Evolutionary conservation across 2,888 invertebrate genomes (phyloP).

Genomic region (Pyrrhia umbra): DNA sequence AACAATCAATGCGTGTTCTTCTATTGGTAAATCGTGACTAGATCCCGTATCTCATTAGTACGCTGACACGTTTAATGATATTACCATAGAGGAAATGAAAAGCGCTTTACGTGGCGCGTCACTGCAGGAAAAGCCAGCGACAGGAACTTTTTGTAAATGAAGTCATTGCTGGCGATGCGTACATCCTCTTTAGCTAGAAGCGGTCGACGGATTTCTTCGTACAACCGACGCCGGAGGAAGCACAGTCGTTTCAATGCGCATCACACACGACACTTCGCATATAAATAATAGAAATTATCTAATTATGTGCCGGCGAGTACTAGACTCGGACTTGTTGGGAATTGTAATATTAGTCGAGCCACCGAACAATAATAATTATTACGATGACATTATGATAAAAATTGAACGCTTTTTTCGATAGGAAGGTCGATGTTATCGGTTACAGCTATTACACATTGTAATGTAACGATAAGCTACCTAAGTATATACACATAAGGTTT

Average conservation of each 20-base stretch:
- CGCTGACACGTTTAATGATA: slow-evolving; percentile 82
- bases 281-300: slow-evolving; percentile 90
- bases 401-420: slow-evolving; percentile 82
- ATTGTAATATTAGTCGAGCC: slow-evolving; percentile 77
- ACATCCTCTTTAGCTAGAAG: slow-evolving; percentile 87
- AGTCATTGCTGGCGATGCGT: slow-evolving; percentile 75
- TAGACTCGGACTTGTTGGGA: slow-evolving; percentile 78
- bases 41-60: slow-evolving; percentile 79
- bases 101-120: slow-evolving; percentile 70
- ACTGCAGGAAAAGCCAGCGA: slow-evolving; percentile 80
- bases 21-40: slow-evolving; percentile 73
- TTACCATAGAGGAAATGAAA: slow-evolving; percentile 83
- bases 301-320: slow-evolving; percentile 85
- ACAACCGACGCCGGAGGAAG: slow-evolving; percentile 80
- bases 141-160: slow-evolving; percentile 85
- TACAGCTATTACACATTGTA: slow-evolving; percentile 86
- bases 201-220: slow-evolving; percentile 80
- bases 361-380: slow-evolving; percentile 77
- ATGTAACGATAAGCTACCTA: slow-evolving; percentile 83
- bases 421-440: slow-evolving; percentile 86
- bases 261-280: slow-evolving; percentile 81
- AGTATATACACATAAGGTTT: slow-evolving; percentile 73
- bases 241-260: slow-evolving; percentile 78
- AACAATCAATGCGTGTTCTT: slow-evolving; percentile 59
- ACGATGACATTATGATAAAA: slow-evolving; percentile 82